Conservation (phyloP, 2,797 vertebrate species). For the Threskiornis aethiopicus region DNA sequence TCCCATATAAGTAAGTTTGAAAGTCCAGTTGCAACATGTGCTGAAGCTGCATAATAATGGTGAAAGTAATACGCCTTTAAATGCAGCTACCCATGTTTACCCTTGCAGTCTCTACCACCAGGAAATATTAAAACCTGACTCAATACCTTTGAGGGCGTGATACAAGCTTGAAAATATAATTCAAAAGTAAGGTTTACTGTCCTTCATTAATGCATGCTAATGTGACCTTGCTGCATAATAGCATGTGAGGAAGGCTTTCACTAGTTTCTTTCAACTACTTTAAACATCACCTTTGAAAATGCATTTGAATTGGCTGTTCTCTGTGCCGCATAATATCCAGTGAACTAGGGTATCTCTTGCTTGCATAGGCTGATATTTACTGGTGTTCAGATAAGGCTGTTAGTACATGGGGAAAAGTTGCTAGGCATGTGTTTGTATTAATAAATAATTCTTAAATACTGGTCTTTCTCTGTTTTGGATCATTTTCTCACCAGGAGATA, state of each 20-base stretch:
- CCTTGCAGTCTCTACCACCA: not conserved
- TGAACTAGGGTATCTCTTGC: not conserved
- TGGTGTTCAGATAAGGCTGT: not conserved
- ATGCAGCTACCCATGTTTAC: not conserved
- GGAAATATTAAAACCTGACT: slow-evolving; percentile 4
- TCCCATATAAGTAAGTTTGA: not conserved
- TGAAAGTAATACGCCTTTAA: not conserved
- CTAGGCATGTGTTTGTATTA: not conserved
- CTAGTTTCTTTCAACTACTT: not conserved
- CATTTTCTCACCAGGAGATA: not conserved
- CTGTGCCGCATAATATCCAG: not conserved
- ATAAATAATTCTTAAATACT: not conserved
- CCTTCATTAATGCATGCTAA: not conserved
- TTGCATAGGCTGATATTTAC: not conserved
- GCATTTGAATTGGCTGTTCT: not conserved
- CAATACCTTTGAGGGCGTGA: not conserved
- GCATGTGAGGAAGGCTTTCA: not conserved
- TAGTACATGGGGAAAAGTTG: not conserved
- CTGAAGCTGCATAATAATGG: not conserved
- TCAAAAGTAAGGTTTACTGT: not conserved
- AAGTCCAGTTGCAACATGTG: not conserved
- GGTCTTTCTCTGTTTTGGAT: not conserved
- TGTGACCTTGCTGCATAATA: not conserved
- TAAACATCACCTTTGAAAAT: not conserved
- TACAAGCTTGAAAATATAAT: not conserved